These are phyloP conservation scores for Megaleporinus macrocephalus DNA, from an alignment of 2,113 vertebrate genomes.

Conservation along the genomic window DNA sequence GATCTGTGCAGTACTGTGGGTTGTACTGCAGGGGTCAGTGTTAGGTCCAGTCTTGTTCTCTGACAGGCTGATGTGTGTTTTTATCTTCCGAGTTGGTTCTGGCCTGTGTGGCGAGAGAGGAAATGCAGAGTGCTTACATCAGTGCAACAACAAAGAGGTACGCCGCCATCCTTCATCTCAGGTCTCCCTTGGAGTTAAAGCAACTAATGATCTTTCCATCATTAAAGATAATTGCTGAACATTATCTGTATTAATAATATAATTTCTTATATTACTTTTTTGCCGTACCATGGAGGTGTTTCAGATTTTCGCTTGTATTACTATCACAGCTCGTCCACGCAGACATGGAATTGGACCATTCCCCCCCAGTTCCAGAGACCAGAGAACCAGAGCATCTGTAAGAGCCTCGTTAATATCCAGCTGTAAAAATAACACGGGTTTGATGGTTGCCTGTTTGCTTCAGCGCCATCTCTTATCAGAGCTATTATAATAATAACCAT, in stretches of 20 bases:
- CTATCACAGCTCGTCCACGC: neutral
- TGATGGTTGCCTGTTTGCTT: neutral
- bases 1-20: neutral
- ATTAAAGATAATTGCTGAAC: neutral
- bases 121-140: too few species aligned
- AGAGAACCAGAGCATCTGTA: neutral
- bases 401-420: neutral
- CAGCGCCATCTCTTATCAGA: neutral
- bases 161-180: too few species aligned
- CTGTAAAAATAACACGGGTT: neutral
- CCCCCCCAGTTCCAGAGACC: too few species aligned
- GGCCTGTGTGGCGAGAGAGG: neutral
- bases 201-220: neutral
- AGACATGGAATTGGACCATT: too few species aligned
- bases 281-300: too few species aligned
- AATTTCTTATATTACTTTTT: too few species aligned
- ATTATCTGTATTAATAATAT: neutral
- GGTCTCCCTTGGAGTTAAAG: neutral
- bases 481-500: neutral
- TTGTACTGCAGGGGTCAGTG: constrained; percentile 41
- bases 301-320: neutral
- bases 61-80: neutral
- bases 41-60: neutral
- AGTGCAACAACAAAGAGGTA: too few species aligned
- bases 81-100: neutral